Evolutionary conservation across 2,888 invertebrate species (phyloP), one percentile per base, ranked within the genome.

Genomic region (Teleogryllus oceanicus): DNA sequence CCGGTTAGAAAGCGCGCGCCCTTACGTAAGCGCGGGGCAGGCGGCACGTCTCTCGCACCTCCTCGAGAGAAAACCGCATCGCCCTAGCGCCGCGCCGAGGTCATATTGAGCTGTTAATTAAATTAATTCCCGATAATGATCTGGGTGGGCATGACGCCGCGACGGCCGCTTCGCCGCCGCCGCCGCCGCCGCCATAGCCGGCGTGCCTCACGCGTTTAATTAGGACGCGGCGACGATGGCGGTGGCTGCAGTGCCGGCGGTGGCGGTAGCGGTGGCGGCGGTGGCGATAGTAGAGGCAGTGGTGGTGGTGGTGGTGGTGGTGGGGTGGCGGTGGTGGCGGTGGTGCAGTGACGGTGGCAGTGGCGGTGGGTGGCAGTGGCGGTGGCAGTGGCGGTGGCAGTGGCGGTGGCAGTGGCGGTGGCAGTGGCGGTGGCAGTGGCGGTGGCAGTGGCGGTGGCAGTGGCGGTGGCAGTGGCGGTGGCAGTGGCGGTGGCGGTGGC

Each of bases 21-120:
- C 62, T 62, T 62, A 18, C 62, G 62, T 62, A 62, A 62, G 62
- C 62, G 62, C 18, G 62, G 62, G 18, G 62, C 62, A 62, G 24
- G 24, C 62, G 12, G 62, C 18, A 12, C 62, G 16, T 12, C 62
- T 62, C 62, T 62, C 62, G 18, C 62, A 62, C 62, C 18, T 62
- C 62, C 18, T 18, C 12, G 62, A 62, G 62, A 62, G 62, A 18
- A 18, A 62, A 62, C 62, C 62, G 18, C 62, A 62, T 62, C 62
- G 18, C 62, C 62, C 18, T 18, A 18, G 62, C 12, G 18, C 12
- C 16, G 62, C 5, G 62, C 62, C 62, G 62, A 62, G 62, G 62
- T 18, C 62, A 62, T 62, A 62, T 62, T 62, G 62, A 62, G 62
- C 62, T 62, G 62, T 62, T 62, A 62, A 62, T 62, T 62, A 62